Base-by-base conservation (phyloP, 2,113 vertebrate species). In the Stigmatopora nigra region DNA sequence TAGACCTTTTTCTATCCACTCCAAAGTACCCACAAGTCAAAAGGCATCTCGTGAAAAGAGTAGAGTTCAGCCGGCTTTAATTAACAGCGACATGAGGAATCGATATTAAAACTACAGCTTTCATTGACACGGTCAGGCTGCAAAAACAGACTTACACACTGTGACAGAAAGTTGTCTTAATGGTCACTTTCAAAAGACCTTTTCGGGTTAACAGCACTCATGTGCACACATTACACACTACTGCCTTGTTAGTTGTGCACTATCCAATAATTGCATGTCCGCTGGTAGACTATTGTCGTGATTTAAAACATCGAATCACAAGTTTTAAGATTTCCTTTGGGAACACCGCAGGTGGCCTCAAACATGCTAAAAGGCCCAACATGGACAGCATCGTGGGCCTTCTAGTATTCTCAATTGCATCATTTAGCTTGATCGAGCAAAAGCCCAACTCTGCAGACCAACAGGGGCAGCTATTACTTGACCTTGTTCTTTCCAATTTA, bases 81-180 rank as follows among this genome's bases (percentile, higher is more conserved):
- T 85, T 78, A 80, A 57, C 72, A 47, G 62, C 68, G 78, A 71
- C 73, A 73, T 74, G 63, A 78, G 57, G 63, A 75, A 79, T 83
- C 74, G 68, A 41, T 66, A 65, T 75, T 69, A 68, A 64, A 60
- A 41, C 7, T 41, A 41, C 38, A 41, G 17, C 68, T 65, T 78
- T 75, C 79, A 75, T 71, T 12, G 61, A 67, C 35, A 61, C 61
- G 56, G 66, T 58, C 38, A 47, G 16, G 66, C 53, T 61, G 41
- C 64, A 65, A 49, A 68, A 72, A 25, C 57, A 41, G 19, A 68
- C 38, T 70, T 56, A 76, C 72, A 73, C 58, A 61, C 22, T 58
- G n/a, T 65, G 69, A 78, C 69, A 72, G 73, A 65, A 67, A 65
- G 49, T 61, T 57, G 70, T 47, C 17, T 41, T 19, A 17, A 20